Evolutionary conservation across 2,888 invertebrate species (phyloP).

Genomic region (Steinernema hermaphroditum): DNA sequence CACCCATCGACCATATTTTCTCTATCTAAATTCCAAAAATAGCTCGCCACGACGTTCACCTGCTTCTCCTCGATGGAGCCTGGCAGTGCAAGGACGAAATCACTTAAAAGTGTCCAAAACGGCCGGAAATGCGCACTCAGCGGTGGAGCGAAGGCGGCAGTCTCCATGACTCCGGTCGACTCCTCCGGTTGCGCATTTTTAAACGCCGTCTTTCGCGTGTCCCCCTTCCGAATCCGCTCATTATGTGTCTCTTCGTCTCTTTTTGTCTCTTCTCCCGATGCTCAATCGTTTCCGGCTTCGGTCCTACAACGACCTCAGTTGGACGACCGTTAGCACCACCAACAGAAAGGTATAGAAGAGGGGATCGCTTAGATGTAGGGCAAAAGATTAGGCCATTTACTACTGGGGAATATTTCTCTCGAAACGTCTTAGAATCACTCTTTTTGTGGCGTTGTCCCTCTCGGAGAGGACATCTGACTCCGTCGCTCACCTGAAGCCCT

Average conservation of each 20-base stretch:
- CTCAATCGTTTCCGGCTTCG: background rate
- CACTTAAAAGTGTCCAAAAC: background rate
- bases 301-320: slow-evolving; percentile 28
- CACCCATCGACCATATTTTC: too few species aligned
- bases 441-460: too few species aligned
- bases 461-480: too few species aligned
- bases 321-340: background rate
- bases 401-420: too few species aligned
- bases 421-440: too few species aligned
- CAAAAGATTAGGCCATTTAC: too few species aligned
- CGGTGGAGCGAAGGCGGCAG: background rate
- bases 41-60: background rate
- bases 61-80: background rate
- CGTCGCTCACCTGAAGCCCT: too few species aligned
- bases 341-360: slow-evolving; percentile 1
- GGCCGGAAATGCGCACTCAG: slow-evolving; percentile 20
- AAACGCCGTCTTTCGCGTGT: background rate
- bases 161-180: slow-evolving; percentile 6
- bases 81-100: background rate
- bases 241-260: background rate
- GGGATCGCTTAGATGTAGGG: too few species aligned
- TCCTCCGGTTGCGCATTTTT: slow-evolving; percentile 18
- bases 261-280: background rate
- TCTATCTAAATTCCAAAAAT: too few species aligned
- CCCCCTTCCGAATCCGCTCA: background rate